Evolutionary conservation across 2,888 invertebrate genomes (phyloP).

Genomic region (Drosophila greeni): DNA sequence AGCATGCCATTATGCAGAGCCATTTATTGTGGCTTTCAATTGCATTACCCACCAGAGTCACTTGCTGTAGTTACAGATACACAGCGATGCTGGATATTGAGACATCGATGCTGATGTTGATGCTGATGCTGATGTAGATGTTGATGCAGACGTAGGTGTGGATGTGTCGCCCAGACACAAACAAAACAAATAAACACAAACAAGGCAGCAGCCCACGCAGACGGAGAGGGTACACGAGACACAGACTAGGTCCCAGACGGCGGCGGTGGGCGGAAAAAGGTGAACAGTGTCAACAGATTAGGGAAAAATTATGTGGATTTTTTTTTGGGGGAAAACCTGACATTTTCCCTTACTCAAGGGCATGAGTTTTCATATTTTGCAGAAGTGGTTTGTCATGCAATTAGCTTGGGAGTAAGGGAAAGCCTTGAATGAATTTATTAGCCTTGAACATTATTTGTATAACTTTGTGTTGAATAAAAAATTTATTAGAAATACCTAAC

Average conservation of each 20-base stretch:
- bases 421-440: not conserved
- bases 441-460: not conserved
- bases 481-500: no score
- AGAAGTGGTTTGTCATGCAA: constrained; percentile 1
- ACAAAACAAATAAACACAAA: constrained; percentile 37
- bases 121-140: constrained; percentile 9
- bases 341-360: not conserved
- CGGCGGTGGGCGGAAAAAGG: not conserved
- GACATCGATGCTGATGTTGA: constrained; percentile 14
- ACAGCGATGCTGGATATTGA: constrained; percentile 12
- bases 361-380: not conserved
- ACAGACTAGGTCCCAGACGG: constrained; percentile 26
- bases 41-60: constrained; percentile 43
- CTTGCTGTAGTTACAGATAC: constrained; percentile 31
- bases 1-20: constrained; percentile 63
- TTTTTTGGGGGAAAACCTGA: not conserved
- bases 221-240: constrained; percentile 10
- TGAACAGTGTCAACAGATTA: constrained; percentile 13
- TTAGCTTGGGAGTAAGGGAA: not conserved
- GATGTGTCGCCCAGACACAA: constrained; percentile 32
- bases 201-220: constrained; percentile 20
- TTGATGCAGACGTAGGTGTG: constrained; percentile 1
- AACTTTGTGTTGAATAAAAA: not conserved
- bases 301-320: constrained; percentile 3
- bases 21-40: constrained; percentile 62